Evolutionary conservation across 2,113 vertebrate genomes (phyloP).

Genomic region (Murina feae): DNA sequence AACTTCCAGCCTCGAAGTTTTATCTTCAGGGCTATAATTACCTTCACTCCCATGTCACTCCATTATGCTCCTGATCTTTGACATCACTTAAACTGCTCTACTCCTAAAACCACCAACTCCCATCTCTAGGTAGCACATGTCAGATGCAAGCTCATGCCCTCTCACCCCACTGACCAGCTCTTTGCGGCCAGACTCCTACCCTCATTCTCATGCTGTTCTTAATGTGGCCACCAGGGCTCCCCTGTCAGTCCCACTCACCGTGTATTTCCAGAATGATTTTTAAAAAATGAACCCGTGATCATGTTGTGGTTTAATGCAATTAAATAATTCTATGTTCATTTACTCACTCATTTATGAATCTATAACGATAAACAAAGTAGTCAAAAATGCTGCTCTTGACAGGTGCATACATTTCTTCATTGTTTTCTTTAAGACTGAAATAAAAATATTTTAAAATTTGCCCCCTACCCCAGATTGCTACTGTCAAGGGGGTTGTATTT

Average conservation of each 20-base stretch:
- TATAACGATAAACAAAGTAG: not conserved
- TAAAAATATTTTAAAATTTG: not conserved
- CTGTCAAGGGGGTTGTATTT: not conserved
- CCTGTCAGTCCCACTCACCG: not conserved
- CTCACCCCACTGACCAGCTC: accelerated
- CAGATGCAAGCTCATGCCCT: not conserved
- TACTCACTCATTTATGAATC: not conserved
- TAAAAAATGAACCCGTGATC: not conserved
- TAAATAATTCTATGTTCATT: not conserved
- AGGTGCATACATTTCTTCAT: not conserved
- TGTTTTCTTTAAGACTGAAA: not conserved
- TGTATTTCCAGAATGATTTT: not conserved
- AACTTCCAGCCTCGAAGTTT: not conserved
- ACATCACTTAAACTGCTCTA: not conserved
- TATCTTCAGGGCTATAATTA: not conserved
- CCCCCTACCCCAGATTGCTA: not conserved
- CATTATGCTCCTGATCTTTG: not conserved
- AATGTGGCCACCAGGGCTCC: accelerated
- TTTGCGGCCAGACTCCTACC: not conserved
- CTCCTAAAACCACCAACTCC: not conserved
- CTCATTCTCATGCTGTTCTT: not conserved
- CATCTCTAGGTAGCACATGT: not conserved
- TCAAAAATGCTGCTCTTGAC: not conserved
- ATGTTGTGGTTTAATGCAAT: not conserved
- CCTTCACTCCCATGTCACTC: not conserved